Conservation (phyloP, 2,888 invertebrate species). For the Andrena bicolor region DNA sequence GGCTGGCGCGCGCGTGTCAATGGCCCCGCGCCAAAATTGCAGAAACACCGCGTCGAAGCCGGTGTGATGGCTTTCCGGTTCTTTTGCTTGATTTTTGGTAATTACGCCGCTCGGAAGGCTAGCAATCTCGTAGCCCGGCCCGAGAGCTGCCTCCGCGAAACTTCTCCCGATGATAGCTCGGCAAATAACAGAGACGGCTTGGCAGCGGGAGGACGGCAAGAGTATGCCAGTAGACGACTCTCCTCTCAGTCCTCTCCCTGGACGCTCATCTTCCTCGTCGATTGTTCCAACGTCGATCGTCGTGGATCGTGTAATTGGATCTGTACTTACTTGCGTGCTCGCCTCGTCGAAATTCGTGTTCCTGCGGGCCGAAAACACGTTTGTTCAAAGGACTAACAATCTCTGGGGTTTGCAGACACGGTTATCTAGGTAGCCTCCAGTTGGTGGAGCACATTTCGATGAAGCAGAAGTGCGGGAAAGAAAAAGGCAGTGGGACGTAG, state of each 20-base stretch:
- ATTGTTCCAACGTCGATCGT: slow-evolving; percentile 68
- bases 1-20: slow-evolving; percentile 67
- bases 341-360: slow-evolving; percentile 45
- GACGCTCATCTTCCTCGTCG: slow-evolving; percentile 58
- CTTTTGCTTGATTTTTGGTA: slow-evolving; percentile 79
- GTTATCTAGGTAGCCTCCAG: background rate
- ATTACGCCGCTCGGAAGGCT: slow-evolving; percentile 75
- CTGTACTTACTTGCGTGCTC: slow-evolving; percentile 51
- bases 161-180: slow-evolving; percentile 75
- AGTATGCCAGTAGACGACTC: slow-evolving; percentile 55
- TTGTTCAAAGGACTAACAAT: slow-evolving; percentile 21
- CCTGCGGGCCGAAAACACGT: slow-evolving; percentile 24
- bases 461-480: background rate
- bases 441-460: too few species aligned
- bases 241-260: slow-evolving; percentile 40
- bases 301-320: slow-evolving; percentile 69
- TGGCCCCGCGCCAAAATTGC: slow-evolving; percentile 76
- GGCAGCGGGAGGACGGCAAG: slow-evolving; percentile 42
- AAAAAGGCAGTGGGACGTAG: background rate
- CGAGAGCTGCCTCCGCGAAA: slow-evolving; percentile 67
- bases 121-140: slow-evolving; percentile 74
- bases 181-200: slow-evolving; percentile 77
- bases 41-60: slow-evolving; percentile 72
- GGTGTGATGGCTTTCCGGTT: slow-evolving; percentile 77
- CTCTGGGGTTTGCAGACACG: background rate